These are phyloP conservation scores for Rachycentron canadum DNA, from an alignment of 2,797 vertebrate genomes.

Conservation along the genomic window DNA sequence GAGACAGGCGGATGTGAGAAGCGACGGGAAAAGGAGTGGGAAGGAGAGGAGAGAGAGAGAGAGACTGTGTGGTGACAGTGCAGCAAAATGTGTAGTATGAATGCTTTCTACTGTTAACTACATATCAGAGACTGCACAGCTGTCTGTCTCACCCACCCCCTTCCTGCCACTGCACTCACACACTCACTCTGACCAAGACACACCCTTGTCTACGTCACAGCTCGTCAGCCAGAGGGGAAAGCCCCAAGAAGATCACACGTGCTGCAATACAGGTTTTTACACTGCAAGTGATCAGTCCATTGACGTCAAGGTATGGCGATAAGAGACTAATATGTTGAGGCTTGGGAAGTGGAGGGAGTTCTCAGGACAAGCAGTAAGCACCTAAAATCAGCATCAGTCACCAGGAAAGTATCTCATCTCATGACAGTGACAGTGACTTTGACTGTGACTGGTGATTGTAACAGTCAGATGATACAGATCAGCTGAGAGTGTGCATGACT, in stretches of 20 bases:
- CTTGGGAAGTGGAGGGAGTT: neutral
- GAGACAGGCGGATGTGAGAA: constrained; percentile 65
- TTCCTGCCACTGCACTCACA: constrained; percentile 36
- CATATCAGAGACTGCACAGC: constrained; percentile 76
- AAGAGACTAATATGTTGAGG: constrained; percentile 14
- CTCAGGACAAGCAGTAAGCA: constrained; percentile 18
- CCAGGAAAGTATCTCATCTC: constrained; percentile 29
- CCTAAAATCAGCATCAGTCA: constrained; percentile 27
- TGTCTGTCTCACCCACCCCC: constrained; percentile 65
- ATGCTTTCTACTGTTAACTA: constrained; percentile 80
- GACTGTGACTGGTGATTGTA: constrained; percentile 9
- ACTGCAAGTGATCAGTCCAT: neutral
- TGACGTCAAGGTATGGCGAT: neutral
- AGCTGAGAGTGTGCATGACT: constrained; percentile 18
- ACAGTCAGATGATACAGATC: constrained; percentile 39
- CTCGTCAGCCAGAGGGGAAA: constrained; percentile 67
- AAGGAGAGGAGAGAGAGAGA: constrained; percentile 31
- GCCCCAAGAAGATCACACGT: constrained; percentile 56
- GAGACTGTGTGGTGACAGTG: constrained; percentile 73
- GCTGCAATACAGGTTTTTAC: constrained; percentile 35
- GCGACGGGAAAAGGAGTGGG: constrained; percentile 56
- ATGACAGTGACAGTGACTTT: neutral
- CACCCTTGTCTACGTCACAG: constrained; percentile 71
- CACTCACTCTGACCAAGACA: constrained; percentile 44
- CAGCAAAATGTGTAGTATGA: constrained; percentile 79